Evolutionary conservation across 2,113 vertebrate genomes (phyloP).

Genomic region (Caretta caretta): DNA sequence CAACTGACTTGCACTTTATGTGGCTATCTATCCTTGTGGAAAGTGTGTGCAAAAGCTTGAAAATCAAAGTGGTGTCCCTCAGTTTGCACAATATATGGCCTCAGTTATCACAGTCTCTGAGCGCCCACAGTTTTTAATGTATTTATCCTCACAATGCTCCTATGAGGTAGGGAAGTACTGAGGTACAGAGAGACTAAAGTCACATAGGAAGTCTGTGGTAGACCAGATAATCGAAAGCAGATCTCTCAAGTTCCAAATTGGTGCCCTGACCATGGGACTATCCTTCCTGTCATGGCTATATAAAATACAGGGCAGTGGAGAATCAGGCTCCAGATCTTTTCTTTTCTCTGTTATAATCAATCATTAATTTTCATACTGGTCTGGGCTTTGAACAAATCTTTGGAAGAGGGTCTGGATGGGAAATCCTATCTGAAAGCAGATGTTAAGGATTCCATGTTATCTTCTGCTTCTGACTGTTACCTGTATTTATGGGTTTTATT

Average conservation of each 20-base stretch:
- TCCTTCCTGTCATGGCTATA: background rate
- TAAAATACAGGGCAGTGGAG: rapidly evolving
- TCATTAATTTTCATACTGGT: background rate
- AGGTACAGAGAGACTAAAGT: background rate
- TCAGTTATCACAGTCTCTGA: background rate
- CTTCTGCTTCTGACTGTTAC: background rate
- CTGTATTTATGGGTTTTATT: background rate
- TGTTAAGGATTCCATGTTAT: background rate
- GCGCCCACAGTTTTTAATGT: background rate
- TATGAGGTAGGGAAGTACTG: background rate
- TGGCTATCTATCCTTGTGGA: background rate
- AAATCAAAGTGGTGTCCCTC: background rate
- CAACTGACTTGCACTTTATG: background rate
- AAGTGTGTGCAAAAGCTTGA: background rate
- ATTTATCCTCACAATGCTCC: background rate
- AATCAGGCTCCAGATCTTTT: background rate
- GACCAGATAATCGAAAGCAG: background rate
- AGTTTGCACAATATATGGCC: background rate
- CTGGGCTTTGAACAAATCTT: background rate
- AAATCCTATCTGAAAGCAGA: background rate
- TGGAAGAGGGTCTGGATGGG: background rate
- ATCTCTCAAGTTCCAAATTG: background rate
- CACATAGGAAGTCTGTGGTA: background rate
- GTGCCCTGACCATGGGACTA: background rate
- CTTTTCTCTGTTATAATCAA: rapidly evolving